Percentiles rank a stretch among this genome's conserved stretches.
These are phyloP conservation scores for Cheilosia variabilis DNA, from an alignment of 2,888 invertebrate species.

Conservation along the genomic window DNA sequence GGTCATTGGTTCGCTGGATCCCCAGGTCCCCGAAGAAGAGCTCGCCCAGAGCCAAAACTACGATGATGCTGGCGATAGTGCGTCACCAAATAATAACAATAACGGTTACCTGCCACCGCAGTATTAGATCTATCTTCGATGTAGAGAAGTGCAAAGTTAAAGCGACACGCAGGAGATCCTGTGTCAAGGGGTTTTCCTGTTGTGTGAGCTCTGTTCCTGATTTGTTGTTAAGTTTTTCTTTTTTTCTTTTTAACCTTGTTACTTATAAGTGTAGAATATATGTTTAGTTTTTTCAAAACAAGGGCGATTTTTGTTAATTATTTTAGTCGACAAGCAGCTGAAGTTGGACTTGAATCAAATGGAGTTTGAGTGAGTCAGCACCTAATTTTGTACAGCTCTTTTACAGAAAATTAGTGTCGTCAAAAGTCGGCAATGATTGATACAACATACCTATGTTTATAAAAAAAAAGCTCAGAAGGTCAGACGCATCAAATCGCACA, in stretches of 20 bases:
- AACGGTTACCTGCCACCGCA: slow-evolving; percentile 71
- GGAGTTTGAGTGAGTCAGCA: no score
- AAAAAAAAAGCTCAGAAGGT: no score
- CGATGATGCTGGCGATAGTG: slow-evolving; percentile 51
- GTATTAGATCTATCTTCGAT: slow-evolving; percentile 78
- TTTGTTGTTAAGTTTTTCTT: slow-evolving; percentile 64
- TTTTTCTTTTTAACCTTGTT: slow-evolving; percentile 1
- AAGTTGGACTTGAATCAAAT: no score
- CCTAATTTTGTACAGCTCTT: no score
- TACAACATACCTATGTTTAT: no score
- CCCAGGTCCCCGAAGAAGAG: slow-evolving; percentile 79
- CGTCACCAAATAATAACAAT: slow-evolving; percentile 29
- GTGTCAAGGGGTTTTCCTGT: slow-evolving; percentile 1
- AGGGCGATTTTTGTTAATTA: neutral
- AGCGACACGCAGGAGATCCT: slow-evolving; percentile 63
- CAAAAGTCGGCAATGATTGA: no score
- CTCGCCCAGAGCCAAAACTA: slow-evolving; percentile 64
- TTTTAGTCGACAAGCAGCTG: neutral
- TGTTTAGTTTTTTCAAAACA: slow-evolving; percentile 10
- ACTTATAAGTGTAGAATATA: slow-evolving; percentile 25
- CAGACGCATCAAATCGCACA: no score
- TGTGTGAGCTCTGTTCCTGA: slow-evolving; percentile 53
- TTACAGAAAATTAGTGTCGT: no score
- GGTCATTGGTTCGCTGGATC: slow-evolving; percentile 81
- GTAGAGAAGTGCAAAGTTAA: slow-evolving; percentile 77